Evolutionary conservation across 1,140 invertebrate genomes (phyloP), one percentile per base, ranked within the genome.

Genomic region (Drosophila neocordata): DNA sequence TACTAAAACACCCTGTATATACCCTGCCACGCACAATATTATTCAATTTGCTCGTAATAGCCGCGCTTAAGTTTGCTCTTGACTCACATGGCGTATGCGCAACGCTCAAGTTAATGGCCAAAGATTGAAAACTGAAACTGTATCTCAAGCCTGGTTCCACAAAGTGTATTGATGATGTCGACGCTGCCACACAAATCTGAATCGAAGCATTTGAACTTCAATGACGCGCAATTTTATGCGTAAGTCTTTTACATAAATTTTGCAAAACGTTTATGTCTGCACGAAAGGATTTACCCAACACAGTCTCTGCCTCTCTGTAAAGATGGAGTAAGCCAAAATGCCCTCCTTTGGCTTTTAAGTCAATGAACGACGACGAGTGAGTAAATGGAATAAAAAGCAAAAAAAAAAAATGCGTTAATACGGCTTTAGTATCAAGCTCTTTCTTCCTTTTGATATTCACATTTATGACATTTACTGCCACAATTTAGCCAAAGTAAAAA

Each of bases 191-290:
- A 58, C 74, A 75, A 83, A 83, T 83, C 80, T 84, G 77, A 84
- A 83, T 84, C 72, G 55, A 27, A 71, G 83, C 69, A 82, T 88
- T 87, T 88, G 79, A 83, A 88, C 83, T 82, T 79, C 83, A 88
- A 88, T 88, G 83, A 88, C 74, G 83, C 83, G 84, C 83, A 83
- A 83, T 88, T 88, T 88, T 88, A 88, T 88, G 83, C 79, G 81
- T 79, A 83, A 88, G 85, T 83, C 83, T 79, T 88, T 88, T 88
- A 88, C 83, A 88, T 88, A 88, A 88, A 88, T 88, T 87, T 79
- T 60, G 66, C 66, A 67, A 73, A 81, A 74, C 80, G 75, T 84
- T 84, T 84, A 77, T 70, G 76, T 79, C 80, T 79, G 73, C 76
- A 85, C 74, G 82, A 85, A 85, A 85, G 82, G 82, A 87, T 87